Evolutionary conservation across 2,888 invertebrate genomes (phyloP).

Genomic region (Apotomis capreana): DNA sequence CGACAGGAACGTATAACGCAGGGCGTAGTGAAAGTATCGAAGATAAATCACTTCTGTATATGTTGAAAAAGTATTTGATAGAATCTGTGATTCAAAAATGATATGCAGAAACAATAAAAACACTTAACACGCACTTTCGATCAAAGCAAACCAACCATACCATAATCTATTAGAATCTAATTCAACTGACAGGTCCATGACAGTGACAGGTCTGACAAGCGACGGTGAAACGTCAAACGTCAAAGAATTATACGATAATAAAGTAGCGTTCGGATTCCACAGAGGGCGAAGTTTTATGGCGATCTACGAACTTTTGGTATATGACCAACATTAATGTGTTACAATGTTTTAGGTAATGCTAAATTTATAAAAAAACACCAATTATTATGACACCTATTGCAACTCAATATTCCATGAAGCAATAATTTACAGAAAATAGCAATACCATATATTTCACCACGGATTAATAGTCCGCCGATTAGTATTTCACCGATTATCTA

Average conservation of each 20-base stretch:
- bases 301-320: no score
- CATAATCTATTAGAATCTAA: slow-evolving; percentile 23
- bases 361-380: no score
- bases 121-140: slow-evolving; percentile 30
- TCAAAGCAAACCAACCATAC: slow-evolving; percentile 22
- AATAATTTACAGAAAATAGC: no score
- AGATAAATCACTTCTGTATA: background rate
- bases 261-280: slow-evolving; percentile 1
- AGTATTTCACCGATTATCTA: no score
- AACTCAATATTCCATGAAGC: no score
- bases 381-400: no score
- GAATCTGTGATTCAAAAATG: background rate
- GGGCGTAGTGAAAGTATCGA: background rate
- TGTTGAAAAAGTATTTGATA: background rate
- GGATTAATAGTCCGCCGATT: no score
- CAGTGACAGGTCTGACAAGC: slow-evolving; percentile 2
- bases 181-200: slow-evolving; percentile 11
- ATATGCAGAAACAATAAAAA: slow-evolving; percentile 22
- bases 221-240: slow-evolving; percentile 26
- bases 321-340: no score
- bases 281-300: no score
- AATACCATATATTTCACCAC: no score
- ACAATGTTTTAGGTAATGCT: no score
- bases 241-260: slow-evolving; percentile 20
- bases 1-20: slow-evolving; percentile 11